Evolutionary conservation across 1,140 invertebrate genomes (phyloP).

Genomic region (Nasonia vitripennis): DNA sequence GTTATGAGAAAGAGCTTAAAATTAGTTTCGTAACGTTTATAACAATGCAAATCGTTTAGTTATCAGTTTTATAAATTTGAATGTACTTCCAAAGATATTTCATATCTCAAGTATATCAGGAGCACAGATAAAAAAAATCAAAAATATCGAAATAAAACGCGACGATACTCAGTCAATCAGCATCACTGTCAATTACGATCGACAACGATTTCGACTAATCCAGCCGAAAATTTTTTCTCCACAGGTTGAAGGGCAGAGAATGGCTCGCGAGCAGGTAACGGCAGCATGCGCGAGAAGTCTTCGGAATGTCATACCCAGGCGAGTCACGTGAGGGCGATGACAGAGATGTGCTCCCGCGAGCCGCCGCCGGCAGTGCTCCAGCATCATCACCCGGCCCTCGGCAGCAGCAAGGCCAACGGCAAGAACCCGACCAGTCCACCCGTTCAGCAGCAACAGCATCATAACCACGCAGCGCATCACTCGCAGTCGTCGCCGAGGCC

Average conservation of each 20-base stretch:
- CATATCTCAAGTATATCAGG: no score
- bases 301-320: conserved; percentile 74
- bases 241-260: conserved; percentile 69
- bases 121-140: no score
- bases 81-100: not conserved
- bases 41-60: not conserved
- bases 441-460: conserved; percentile 59
- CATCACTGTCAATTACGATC: not conserved
- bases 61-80: not conserved
- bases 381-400: conserved; percentile 65
- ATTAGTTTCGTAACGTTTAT: not conserved
- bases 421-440: conserved; percentile 69
- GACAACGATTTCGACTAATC: not conserved
- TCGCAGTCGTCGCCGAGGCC: not conserved
- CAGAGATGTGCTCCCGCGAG: conserved; percentile 75
- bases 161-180: not conserved
- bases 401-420: conserved; percentile 71
- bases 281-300: conserved; percentile 74
- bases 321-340: conserved; percentile 71
- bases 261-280: conserved; percentile 68
- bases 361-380: conserved; percentile 68
- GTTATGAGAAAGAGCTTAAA: not conserved
- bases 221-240: no score
- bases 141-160: not conserved
- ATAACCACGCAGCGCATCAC: not conserved